Conservation (phyloP, 1,140 invertebrate species). For the Globodera rostochiensis region DNA sequence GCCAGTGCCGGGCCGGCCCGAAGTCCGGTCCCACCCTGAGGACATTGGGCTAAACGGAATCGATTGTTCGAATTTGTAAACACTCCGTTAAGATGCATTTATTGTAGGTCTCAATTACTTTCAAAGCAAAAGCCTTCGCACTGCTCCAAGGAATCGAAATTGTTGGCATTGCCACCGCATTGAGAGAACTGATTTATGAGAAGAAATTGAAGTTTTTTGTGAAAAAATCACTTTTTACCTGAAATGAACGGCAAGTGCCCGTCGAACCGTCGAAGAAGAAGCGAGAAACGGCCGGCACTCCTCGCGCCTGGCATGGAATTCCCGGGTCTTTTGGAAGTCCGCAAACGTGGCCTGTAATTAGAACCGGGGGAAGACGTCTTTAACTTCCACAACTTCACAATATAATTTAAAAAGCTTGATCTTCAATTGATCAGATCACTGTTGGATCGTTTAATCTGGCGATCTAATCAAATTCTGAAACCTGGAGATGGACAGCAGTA, state of each 20-base stretch:
- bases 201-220: neutral
- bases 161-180: constrained; percentile 66
- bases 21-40: constrained; percentile 40
- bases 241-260: constrained; percentile 64
- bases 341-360: constrained; percentile 52
- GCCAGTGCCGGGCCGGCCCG: constrained; percentile 59
- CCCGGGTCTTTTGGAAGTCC: constrained; percentile 41
- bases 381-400: no score
- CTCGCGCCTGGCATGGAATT: constrained; percentile 36
- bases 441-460: neutral
- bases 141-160: constrained; percentile 64
- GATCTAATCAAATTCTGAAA: neutral
- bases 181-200: constrained; percentile 40
- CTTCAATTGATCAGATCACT: neutral
- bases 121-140: constrained; percentile 66
- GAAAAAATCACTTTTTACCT: constrained; percentile 32
- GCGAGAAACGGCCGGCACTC: constrained; percentile 49
- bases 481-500: constrained; percentile 63
- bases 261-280: constrained; percentile 64
- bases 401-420: no score
- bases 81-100: constrained; percentile 18
- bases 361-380: no score
- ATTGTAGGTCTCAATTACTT: neutral
- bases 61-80: neutral
- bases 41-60: constrained; percentile 5